Conservation (phyloP, 2,797 vertebrate genomes). For the Numenius phaeopus region DNA sequence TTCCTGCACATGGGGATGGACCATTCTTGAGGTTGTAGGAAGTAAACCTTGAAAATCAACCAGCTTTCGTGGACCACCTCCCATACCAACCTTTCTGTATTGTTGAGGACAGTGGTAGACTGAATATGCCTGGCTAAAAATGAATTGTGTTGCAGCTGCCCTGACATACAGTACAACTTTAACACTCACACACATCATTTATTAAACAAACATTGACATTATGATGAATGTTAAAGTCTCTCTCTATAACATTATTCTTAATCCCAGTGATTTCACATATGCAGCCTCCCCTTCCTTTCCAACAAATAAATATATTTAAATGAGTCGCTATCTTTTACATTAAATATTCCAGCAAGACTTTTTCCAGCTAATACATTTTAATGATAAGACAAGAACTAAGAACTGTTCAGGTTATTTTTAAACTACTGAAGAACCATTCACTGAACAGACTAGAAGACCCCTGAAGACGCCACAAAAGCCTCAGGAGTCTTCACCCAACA, state of each 20-base stretch:
- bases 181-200: neutral
- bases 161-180: neutral
- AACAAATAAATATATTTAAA: neutral
- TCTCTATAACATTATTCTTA: neutral
- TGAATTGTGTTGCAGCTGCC: neutral
- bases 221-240: neutral
- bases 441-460: neutral
- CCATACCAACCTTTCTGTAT: neutral
- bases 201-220: neutral
- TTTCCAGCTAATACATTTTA: neutral
- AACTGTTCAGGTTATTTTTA: neutral
- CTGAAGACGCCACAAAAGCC: neutral
- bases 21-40: neutral
- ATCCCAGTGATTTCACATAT: neutral
- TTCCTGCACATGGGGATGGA: neutral
- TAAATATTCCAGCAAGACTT: neutral
- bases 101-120: neutral
- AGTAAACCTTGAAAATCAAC: neutral
- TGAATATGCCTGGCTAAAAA: neutral
- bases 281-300: neutral
- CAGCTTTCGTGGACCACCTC: neutral
- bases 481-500: neutral
- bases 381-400: neutral
- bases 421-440: neutral
- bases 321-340: neutral